Evolutionary conservation across 2,113 vertebrate genomes (phyloP).

Genomic region (Atrichornis clamosus): DNA sequence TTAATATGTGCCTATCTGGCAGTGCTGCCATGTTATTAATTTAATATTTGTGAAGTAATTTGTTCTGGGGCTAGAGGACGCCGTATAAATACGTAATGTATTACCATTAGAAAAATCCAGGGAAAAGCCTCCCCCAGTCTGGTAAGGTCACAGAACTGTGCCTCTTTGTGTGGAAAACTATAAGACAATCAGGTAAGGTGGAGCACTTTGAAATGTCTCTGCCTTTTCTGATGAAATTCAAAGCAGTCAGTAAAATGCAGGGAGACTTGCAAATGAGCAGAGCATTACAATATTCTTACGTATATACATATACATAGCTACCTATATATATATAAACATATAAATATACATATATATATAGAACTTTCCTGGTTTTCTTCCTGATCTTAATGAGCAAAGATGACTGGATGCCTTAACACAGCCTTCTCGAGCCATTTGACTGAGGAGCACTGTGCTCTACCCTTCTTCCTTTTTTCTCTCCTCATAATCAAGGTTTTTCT

Average conservation of each 20-base stretch:
- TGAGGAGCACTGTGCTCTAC: slow-evolving; percentile 53
- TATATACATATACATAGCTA: neutral
- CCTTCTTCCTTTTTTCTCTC: slow-evolving; percentile 40
- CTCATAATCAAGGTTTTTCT: slow-evolving; percentile 65
- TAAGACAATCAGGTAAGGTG: neutral
- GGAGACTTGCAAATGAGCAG: neutral
- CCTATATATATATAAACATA: neutral
- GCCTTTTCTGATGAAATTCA: neutral
- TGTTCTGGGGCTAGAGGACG: neutral
- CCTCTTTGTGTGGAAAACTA: neutral
- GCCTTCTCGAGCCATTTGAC: slow-evolving; percentile 5
- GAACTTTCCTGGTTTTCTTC: slow-evolving; percentile 12
- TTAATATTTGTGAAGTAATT: neutral
- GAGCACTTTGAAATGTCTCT: neutral
- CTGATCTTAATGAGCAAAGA: slow-evolving; percentile 6
- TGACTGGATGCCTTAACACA: slow-evolving; percentile 25
- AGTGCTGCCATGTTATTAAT: neutral
- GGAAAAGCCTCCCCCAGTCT: neutral
- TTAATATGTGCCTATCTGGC: neutral
- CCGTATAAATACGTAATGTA: neutral
- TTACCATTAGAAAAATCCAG: neutral
- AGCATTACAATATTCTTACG: neutral
- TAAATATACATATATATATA: neutral
- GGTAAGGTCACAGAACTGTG: neutral
- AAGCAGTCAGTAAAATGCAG: neutral